Evolutionary conservation across 2,888 invertebrate species (phyloP).

Genomic region (Synergus itoensis): DNA sequence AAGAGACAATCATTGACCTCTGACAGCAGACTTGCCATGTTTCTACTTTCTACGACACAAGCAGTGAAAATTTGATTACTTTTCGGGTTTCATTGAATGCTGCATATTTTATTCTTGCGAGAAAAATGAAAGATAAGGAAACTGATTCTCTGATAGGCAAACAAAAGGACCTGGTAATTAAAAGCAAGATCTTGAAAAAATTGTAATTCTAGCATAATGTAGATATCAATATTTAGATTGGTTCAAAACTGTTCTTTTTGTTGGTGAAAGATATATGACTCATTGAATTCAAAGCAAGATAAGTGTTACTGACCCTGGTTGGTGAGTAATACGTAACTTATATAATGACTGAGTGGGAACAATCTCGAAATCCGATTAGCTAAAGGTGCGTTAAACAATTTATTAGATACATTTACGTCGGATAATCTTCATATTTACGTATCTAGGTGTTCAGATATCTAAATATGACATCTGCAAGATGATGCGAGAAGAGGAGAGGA

Average conservation of each 20-base stretch:
- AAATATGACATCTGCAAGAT: conserved; percentile 1
- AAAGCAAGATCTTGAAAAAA: too few relatives aligned
- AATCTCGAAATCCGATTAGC: conserved; percentile 29
- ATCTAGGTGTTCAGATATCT: conserved; percentile 9
- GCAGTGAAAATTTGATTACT: background rate
- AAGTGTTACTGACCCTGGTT: background rate
- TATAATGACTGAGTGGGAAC: background rate
- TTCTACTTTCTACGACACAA: background rate
- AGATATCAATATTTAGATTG: background rate
- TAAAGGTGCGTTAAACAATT: background rate
- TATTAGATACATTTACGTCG: background rate
- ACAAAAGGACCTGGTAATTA: too few relatives aligned
- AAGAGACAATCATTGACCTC: conserved; percentile 13
- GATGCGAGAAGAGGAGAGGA: background rate
- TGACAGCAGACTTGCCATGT: background rate
- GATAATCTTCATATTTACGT: conserved; percentile 16
- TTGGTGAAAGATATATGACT: background rate
- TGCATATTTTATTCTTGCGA: background rate
- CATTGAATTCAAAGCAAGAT: background rate
- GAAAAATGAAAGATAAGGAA: too few relatives aligned
- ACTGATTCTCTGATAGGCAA: too few relatives aligned
- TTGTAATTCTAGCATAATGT: too few relatives aligned
- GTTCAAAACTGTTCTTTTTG: background rate
- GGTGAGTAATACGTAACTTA: conserved; percentile 13
- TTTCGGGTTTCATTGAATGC: background rate